These are phyloP conservation scores for Drosophila recens DNA, from an alignment of 2,888 invertebrate species.

Conservation along the genomic window DNA sequence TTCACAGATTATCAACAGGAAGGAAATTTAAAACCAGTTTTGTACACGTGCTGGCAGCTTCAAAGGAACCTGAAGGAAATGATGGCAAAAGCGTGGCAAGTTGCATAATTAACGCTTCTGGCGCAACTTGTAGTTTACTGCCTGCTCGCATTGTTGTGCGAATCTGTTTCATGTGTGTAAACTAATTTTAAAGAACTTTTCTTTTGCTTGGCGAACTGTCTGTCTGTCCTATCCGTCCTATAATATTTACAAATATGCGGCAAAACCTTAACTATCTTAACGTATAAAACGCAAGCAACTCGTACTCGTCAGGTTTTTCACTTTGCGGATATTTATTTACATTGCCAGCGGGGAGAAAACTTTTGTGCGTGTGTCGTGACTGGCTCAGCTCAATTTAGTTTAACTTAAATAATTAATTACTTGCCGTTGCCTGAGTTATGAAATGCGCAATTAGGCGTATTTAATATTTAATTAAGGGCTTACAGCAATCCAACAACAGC, in stretches of 20 bases:
- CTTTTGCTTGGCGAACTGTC: constrained; percentile 7
- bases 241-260: constrained; percentile 10
- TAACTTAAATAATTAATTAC: constrained; percentile 79
- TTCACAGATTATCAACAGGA: constrained; percentile 28
- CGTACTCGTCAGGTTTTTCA: constrained; percentile 15
- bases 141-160: constrained; percentile 22
- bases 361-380: constrained; percentile 56
- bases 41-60: constrained; percentile 23
- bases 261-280: constrained; percentile 16
- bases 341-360: constrained; percentile 30
- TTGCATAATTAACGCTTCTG: constrained; percentile 51
- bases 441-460: constrained; percentile 81
- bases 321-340: constrained; percentile 39
- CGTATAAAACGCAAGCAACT: constrained; percentile 7
- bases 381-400: constrained; percentile 77
- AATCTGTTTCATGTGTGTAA: constrained; percentile 8
- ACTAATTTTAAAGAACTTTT: constrained; percentile 22
- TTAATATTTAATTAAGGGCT: constrained; percentile 81
- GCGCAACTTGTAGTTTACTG: constrained; percentile 27
- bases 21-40: constrained; percentile 29
- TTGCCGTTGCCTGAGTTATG: constrained; percentile 78
- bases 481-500: constrained; percentile 46
- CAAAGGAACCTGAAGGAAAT: constrained; percentile 12
- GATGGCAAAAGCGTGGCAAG: constrained; percentile 2
- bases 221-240: not conserved